Evolutionary conservation across 2,113 vertebrate species (phyloP).

Genomic region (Cinclus mexicanus): DNA sequence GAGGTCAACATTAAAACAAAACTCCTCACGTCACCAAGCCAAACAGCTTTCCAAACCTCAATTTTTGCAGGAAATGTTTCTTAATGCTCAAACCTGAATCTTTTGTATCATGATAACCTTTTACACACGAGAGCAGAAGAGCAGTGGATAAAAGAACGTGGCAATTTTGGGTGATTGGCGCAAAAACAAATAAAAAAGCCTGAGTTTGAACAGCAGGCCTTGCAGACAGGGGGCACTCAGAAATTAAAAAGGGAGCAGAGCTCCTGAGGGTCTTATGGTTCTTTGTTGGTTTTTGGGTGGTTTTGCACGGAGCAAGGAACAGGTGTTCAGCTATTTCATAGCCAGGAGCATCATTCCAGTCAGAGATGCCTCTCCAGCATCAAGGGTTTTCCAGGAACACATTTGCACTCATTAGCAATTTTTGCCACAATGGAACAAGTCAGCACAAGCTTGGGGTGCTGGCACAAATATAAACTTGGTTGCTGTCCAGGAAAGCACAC

Average conservation of each 20-base stretch:
- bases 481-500: slow-evolving; percentile 31
- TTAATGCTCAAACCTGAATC: background rate
- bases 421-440: slow-evolving; percentile 34
- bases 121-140: background rate
- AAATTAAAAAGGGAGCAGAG: background rate
- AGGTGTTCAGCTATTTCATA: slow-evolving; percentile 51
- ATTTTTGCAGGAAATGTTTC: background rate
- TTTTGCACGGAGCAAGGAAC: background rate
- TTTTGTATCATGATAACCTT: background rate
- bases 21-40: background rate
- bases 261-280: background rate
- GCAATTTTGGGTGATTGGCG: background rate
- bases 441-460: slow-evolving; percentile 49
- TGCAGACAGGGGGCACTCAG: background rate
- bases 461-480: slow-evolving; percentile 12
- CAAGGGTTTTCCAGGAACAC: slow-evolving; percentile 61
- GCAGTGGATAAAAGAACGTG: background rate
- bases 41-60: background rate
- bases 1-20: background rate
- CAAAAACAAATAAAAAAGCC: background rate
- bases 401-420: slow-evolving; percentile 56
- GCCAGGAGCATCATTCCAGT: slow-evolving; percentile 53
- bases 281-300: background rate
- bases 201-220: background rate
- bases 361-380: background rate